phyloP scores from a whole-genome alignment of 2,888 invertebrate genomes.

The Torymus aiolomorphi region DNA sequence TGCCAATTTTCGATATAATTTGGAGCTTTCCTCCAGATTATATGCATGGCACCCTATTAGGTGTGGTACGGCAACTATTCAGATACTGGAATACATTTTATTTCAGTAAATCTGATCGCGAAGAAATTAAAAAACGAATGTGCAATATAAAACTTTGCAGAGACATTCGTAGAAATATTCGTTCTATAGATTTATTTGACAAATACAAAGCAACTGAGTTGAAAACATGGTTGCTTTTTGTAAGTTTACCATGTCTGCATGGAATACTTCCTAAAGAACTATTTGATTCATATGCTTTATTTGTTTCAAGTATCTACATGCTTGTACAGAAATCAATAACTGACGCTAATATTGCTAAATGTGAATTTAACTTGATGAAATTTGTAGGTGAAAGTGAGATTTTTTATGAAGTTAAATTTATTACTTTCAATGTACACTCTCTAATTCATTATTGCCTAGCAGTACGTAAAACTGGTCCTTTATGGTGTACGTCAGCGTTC shows the following conservation, averaged over 20 bases:
- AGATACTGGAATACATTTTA: background rate
- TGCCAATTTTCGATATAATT: slow-evolving; percentile 6
- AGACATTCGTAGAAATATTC: slow-evolving; percentile 14
- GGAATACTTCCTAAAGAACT: slow-evolving; percentile 17
- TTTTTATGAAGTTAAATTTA: background rate
- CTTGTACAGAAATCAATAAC: slow-evolving; percentile 18
- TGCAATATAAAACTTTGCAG: slow-evolving; percentile 12
- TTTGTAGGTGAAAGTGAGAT: slow-evolving; percentile 13
- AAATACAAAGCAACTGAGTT: slow-evolving; percentile 24
- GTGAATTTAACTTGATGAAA: slow-evolving; percentile 14
- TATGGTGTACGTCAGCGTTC: slow-evolving; percentile 27
- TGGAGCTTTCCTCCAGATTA: too few species aligned
- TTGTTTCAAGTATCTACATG: background rate
- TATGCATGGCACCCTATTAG: background rate
- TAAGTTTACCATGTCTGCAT: slow-evolving; percentile 22
- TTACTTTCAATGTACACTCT: slow-evolving; percentile 15
- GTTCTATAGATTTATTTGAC: slow-evolving; percentile 4
- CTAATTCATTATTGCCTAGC: slow-evolving; percentile 25
- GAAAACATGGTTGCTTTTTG: slow-evolving; percentile 13
- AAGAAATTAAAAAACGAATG: slow-evolving; percentile 16
- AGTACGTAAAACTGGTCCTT: slow-evolving; percentile 10
- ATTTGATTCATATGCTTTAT: background rate
- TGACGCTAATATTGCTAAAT: background rate
- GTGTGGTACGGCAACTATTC: slow-evolving; percentile 11
- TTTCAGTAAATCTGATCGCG: background rate